Evolutionary conservation across 2,888 invertebrate species (phyloP), one percentile per base, ranked within the genome.

Genomic region (Pyrochroa serraticornis): DNA sequence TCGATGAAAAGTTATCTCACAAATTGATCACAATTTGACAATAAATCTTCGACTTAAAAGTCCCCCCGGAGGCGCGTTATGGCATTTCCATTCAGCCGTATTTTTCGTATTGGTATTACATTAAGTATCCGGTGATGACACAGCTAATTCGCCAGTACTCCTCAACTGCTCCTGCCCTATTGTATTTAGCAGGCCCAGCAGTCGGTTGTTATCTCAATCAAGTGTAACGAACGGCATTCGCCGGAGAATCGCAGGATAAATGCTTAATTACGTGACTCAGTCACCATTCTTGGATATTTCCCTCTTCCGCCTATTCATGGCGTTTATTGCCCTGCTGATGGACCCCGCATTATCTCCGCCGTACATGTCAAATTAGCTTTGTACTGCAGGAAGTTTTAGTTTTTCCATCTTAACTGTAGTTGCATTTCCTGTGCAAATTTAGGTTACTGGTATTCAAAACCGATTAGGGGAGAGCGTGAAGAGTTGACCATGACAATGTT

Each of bases 251-350:
- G 63, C 68, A 64, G 69, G 69, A 67, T 71, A 72, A 70, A 70
- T 68, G 70, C 69, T 69, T 70, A 71, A 72, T 73, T 73, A 73
- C 68, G 66, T 68, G 70, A 72, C 65, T 71, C 70, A 67, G 70
- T 66, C 68, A 68, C 65, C 65, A 66, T 66, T 60, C 62, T 63
- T 60, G 60, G 58, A 59, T 47, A 58, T 63, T 66, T 66, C 63
- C 62, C 49, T 60, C 57, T 58, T 62, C 55, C 55, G 52, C 57
- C 63, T 58, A 59, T 59, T 59, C 54, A 59, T 50, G 49, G 44
- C 59, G 59, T 59, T 59, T 59, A 59, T 59, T 59, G 59, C 59
- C 50, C 47, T 44, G 53, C 39, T 45, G 54, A 45, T 38, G 14
- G 56, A 32, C 37, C 34, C 49, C 44, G 39, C 53, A 48, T 51